phyloP scores from a whole-genome alignment of 2,113 vertebrate genomes.

The Edolisoma coerulescens region DNA sequence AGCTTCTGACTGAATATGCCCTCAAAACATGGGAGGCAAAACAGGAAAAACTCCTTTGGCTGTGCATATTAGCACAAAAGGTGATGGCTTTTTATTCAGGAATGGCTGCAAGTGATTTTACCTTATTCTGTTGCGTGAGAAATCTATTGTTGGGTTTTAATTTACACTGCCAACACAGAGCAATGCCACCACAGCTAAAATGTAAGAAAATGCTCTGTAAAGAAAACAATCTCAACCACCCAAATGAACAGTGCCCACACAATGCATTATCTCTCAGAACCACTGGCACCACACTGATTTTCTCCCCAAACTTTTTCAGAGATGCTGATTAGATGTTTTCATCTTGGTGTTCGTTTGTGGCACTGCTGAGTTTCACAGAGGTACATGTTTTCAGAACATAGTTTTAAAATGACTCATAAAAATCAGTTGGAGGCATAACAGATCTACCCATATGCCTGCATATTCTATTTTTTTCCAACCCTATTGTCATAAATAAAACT shows the following conservation, averaged over 20 bases:
- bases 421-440: background rate
- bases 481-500: too few species aligned
- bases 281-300: background rate
- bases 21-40: background rate
- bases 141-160: background rate
- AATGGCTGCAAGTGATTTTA: background rate
- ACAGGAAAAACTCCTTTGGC: background rate
- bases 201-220: background rate
- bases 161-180: background rate
- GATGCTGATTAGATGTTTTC: background rate
- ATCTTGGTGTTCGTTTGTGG: accelerated
- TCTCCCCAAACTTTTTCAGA: background rate
- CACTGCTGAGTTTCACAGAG: background rate
- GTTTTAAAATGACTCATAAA: background rate
- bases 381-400: background rate
- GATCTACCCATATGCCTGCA: background rate
- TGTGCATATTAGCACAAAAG: background rate
- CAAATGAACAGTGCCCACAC: background rate
- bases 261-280: background rate
- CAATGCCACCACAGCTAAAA: background rate
- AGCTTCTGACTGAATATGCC: background rate
- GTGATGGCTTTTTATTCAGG: background rate
- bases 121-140: background rate
- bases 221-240: background rate
- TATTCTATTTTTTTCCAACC: background rate